phyloP scores from a whole-genome alignment of 1,140 invertebrate genomes.

The Cyclina sinensis region DNA sequence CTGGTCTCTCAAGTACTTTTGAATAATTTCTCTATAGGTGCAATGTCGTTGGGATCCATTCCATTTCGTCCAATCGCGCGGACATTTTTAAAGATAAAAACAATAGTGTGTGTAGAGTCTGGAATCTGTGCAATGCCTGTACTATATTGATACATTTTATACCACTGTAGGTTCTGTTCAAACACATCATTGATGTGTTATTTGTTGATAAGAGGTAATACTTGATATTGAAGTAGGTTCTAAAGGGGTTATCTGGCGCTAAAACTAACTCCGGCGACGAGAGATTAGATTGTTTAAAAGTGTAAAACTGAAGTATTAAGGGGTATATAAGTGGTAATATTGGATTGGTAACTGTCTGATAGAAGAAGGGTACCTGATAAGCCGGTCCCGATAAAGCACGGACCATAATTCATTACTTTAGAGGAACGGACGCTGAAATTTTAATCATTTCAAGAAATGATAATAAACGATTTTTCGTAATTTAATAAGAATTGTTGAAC shows the following conservation, averaged over 20 bases:
- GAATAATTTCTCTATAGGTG: too few relatives aligned
- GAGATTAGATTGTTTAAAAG: slow-evolving; percentile 42
- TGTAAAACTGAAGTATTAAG: slow-evolving; percentile 31
- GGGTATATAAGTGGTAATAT: slow-evolving; percentile 7
- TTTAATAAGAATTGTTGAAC: not conserved
- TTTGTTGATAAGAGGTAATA: not conserved
- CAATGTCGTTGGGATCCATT: too few relatives aligned
- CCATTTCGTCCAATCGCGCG: too few relatives aligned
- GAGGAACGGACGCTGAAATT: not conserved
- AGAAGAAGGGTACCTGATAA: not conserved
- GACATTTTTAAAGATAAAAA: too few relatives aligned
- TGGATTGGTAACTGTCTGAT: not conserved
- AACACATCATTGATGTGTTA: not conserved
- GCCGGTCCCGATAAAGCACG: slow-evolving; percentile 12
- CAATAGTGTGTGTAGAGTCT: too few relatives aligned
- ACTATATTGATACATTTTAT: too few relatives aligned
- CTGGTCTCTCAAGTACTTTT: too few relatives aligned
- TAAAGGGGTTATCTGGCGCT: slow-evolving; percentile 1
- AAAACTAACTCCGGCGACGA: slow-evolving; percentile 2
- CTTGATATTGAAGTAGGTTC: slow-evolving; percentile 9
- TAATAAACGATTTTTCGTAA: slow-evolving; percentile 9
- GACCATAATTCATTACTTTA: slow-evolving; percentile 2
- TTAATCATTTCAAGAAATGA: slow-evolving; percentile 22
- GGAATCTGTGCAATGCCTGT: too few relatives aligned
- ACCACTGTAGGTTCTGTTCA: too few relatives aligned